Percentiles rank a stretch among this genome's conserved stretches.
Evolutionary conservation across 2,113 vertebrate genomes (phyloP).

Genomic region (Prochilodus magdalenae): DNA sequence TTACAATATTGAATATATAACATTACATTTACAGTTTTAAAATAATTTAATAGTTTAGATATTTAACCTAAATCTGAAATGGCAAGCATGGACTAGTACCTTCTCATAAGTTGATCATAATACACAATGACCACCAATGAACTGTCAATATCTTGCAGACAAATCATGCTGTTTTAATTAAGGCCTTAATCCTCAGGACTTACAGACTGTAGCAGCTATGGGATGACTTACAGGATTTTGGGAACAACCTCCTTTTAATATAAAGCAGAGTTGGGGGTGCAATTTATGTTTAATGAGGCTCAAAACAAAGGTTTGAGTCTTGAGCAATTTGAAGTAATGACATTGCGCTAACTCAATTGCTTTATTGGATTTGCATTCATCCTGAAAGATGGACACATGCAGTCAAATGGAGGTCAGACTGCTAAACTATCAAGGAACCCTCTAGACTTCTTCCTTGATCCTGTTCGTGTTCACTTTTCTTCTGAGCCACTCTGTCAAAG

Average conservation of each 20-base stretch:
- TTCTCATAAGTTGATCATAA: neutral
- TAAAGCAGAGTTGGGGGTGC: constrained; percentile 39
- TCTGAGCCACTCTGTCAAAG: neutral
- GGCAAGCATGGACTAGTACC: too few relatives aligned
- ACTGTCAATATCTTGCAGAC: constrained; percentile 16
- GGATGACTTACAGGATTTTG: constrained; percentile 14
- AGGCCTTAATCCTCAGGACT: constrained; percentile 23
- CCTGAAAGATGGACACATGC: constrained; percentile 51
- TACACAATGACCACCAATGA: neutral
- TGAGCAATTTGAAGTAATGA: constrained; percentile 62
- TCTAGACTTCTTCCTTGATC: neutral
- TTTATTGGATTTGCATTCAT: constrained; percentile 70
- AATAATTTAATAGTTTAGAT: too few relatives aligned
- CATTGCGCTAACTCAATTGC: constrained; percentile 66
- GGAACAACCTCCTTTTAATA: constrained; percentile 24
- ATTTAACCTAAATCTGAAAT: neutral
- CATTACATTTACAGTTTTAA: too few relatives aligned
- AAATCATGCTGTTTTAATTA: constrained; percentile 51
- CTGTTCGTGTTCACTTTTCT: neutral
- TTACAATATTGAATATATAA: too few relatives aligned
- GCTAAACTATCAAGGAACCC: neutral
- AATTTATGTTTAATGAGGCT: constrained; percentile 52
- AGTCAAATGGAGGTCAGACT: constrained; percentile 60
- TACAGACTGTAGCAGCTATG: neutral
- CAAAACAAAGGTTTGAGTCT: constrained; percentile 65